phyloP scores from a whole-genome alignment of 2,888 invertebrate genomes.

The Lamellibrachia columna region DNA sequence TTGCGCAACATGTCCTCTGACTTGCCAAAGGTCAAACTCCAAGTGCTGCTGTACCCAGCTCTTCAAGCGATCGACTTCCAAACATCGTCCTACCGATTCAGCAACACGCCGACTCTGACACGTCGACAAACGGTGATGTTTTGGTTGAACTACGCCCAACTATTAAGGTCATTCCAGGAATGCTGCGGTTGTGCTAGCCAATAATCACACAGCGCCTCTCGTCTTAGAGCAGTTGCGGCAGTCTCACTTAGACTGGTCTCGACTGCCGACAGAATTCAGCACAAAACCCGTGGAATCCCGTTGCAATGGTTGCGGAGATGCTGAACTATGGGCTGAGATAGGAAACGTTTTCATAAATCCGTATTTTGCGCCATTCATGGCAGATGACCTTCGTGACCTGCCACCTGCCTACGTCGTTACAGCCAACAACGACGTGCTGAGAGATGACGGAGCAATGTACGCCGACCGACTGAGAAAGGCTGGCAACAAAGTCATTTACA shows the following conservation, averaged over 20 bases:
- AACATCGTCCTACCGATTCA: background rate
- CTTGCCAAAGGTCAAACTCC: conserved; percentile 27
- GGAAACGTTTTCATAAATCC: conserved; percentile 49
- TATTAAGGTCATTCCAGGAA: background rate
- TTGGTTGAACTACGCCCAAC: background rate
- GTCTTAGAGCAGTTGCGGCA: background rate
- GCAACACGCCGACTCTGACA: background rate
- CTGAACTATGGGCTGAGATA: conserved; percentile 24
- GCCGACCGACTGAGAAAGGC: conserved; percentile 54
- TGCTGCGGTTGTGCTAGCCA: background rate
- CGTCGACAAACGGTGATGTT: background rate
- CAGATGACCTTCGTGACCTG: conserved; percentile 49
- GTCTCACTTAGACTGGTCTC: background rate
- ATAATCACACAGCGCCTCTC: background rate
- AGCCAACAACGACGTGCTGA: conserved; percentile 64
- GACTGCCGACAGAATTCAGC: background rate
- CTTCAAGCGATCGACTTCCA: conserved; percentile 29
- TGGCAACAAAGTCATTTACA: conserved; percentile 52
- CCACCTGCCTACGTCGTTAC: conserved; percentile 63
- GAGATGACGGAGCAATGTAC: conserved; percentile 66
- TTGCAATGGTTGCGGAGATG: background rate
- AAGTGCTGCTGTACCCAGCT: conserved; percentile 41
- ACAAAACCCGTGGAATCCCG: background rate
- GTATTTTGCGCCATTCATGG: conserved; percentile 63
- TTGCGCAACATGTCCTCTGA: conserved; percentile 34